Conservation (phyloP, 2,797 vertebrate genomes). For the Lindbergichthys nudifrons region DNA sequence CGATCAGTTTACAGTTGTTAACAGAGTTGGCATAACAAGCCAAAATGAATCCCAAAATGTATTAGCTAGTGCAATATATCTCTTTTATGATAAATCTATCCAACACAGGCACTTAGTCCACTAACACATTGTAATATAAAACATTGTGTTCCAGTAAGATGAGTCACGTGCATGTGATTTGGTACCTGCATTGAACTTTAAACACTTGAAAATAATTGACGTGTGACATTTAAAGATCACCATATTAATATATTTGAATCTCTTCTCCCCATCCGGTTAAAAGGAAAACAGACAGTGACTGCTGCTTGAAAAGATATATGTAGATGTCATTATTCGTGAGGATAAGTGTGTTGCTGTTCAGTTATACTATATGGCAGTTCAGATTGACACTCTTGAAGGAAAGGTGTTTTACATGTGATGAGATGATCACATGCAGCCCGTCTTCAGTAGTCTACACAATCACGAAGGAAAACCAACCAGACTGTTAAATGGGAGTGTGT, state of each 20-base stretch:
- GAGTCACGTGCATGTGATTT: slow-evolving; percentile 8
- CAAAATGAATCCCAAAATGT: not conserved
- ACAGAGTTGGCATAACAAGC: not conserved
- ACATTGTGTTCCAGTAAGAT: slow-evolving; percentile 3
- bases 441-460: not conserved
- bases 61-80: slow-evolving; percentile 20
- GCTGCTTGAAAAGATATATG: not conserved
- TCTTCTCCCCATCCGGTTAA: slow-evolving; percentile 6
- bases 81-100: not conserved
- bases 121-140: slow-evolving; percentile 3
- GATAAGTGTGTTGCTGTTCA: slow-evolving; percentile 12
- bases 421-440: slow-evolving; percentile 39
- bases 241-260: slow-evolving; percentile 9
- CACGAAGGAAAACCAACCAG: not conserved
- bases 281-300: slow-evolving; percentile 14
- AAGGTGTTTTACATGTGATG: slow-evolving; percentile 51
- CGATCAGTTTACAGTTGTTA: not conserved
- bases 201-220: slow-evolving; percentile 24
- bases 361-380: slow-evolving; percentile 6
- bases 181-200: slow-evolving; percentile 29
- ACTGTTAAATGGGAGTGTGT: not conserved
- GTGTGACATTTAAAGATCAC: not conserved
- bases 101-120: slow-evolving; percentile 16
- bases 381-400: slow-evolving; percentile 31
- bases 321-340: not conserved